Percentiles rank a stretch among this genome's conserved stretches.
Conservation (phyloP, 2,888 invertebrate genomes). For the Epinotia brunnichana region DNA sequence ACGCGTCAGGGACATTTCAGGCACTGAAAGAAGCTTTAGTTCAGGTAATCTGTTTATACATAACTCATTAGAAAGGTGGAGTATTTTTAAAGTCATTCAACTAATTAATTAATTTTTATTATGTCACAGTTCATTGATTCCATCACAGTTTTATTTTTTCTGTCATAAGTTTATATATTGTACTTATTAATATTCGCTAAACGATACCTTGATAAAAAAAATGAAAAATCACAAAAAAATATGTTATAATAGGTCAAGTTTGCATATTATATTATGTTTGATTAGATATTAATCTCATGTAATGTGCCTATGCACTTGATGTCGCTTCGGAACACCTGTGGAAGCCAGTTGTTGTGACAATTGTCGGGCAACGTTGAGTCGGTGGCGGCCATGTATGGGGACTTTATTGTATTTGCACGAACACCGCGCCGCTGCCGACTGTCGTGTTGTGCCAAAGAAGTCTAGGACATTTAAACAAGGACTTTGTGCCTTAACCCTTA, state of each 20-base stretch:
- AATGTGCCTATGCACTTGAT: slow-evolving; percentile 79
- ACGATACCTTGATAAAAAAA: slow-evolving; percentile 70
- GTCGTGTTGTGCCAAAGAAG: slow-evolving; percentile 24
- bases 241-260: slow-evolving; percentile 66
- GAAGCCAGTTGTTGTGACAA: slow-evolving; percentile 62
- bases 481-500: neutral
- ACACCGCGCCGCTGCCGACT: slow-evolving; percentile 59
- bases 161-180: slow-evolving; percentile 78
- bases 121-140: slow-evolving; percentile 42
- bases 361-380: slow-evolving; percentile 60
- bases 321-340: slow-evolving; percentile 65
- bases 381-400: slow-evolving; percentile 60
- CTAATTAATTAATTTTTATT: slow-evolving; percentile 69
- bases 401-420: slow-evolving; percentile 49
- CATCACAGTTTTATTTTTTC: slow-evolving; percentile 60
- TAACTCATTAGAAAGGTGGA: slow-evolving; percentile 68
- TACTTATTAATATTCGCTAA: slow-evolving; percentile 82
- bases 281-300: slow-evolving; percentile 77
- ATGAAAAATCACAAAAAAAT: slow-evolving; percentile 73
- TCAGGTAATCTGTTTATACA: slow-evolving; percentile 58
- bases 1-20: slow-evolving; percentile 53
- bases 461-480: neutral
- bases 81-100: slow-evolving; percentile 66
- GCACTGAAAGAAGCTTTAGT: slow-evolving; percentile 54
- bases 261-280: slow-evolving; percentile 80